Evolutionary conservation across 2,888 invertebrate species (phyloP), one percentile per base, ranked within the genome.

Genomic region (Dicyrtomina minuta): DNA sequence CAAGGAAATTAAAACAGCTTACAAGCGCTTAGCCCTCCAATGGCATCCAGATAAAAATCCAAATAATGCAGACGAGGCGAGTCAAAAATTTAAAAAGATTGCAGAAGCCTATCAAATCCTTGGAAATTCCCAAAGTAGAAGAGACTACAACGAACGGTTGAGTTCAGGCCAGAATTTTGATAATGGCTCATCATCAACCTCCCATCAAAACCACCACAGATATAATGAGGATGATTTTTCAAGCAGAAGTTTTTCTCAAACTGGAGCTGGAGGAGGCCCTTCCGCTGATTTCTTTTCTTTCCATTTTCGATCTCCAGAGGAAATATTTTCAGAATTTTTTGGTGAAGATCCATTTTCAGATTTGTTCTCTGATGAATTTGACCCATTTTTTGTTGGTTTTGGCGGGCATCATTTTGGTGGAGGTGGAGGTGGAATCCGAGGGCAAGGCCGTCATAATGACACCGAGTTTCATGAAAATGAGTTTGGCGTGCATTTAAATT

Each of bases 41-140:
- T 61, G 61, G 61, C 61, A 61, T 46, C 61, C 61, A 10, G 61
- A 61, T 22, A 61, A 61, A 46, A 61, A 61, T n/a, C 61, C 61
- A 15, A 26, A 46, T 4, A 61, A 61, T 46, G n/a, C 26, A 27
- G 61, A 61, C 24, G 61, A 61, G 27, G 61, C 61, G 12, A 61
- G 24, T 27, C 26, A 26, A 12, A 61, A 49, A 49, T 61, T 61
- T n/a, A 46, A 49, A 26, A 26, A 46, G 43, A 49, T 61, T 26
- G 61, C 61, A n/a, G 58, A 58, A 58, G 58, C 58, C 5, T 58
- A 58, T 27, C 39, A 58, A 58, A 39, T 58, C 17, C 39, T 58
- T 17, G 61, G 61, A 10, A 46, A 20, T 15, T 15, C 26, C 15
- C n/a, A 56, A 27, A 56, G 17, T 27, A 20, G 56, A 8, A 1